Base-by-base conservation (phyloP, 2,113 vertebrate genomes). In the Ceyx melanurus region DNA sequence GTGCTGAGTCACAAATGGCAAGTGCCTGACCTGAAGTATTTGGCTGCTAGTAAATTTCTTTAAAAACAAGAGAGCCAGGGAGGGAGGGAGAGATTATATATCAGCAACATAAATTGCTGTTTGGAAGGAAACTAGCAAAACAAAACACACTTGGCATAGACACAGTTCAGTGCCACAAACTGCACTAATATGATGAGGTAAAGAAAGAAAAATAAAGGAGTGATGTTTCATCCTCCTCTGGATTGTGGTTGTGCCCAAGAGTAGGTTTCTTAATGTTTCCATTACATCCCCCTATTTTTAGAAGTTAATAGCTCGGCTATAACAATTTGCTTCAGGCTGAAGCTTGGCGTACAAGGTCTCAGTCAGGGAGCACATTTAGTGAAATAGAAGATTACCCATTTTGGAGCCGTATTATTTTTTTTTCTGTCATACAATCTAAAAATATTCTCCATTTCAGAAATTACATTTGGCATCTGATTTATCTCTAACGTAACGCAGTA, bases 281-380 rank as follows among this genome's bases (percentile, higher is more conserved):
- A 94, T 97, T 96, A 96, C 88, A 92, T 60, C 48, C 82, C 82
- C 83, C 93, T 97, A 97, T 97, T 97, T 97, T 97, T 97, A 97
- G 97, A 96, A 97, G 95, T 95, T 97, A 97, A 97, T 97, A 97
- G 92, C 92, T 89, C 5, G 8, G 84, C 93, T 97, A 86, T 96
- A 96, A 96, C 93, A 97, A 97, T 97, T 97, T 97, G 95, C 93
- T 97, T 96, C 95, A 97, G 96, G 97, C 94, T 97, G 93, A 96
- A 96, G 71, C 82, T 94, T 90, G 87, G 79, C 43, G 2, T 92
- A 95, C 82, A 79, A 96, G 76, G 91, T 95, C 89, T 96, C 95
- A 96, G 90, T 93, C 86, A 95, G 94, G 92, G 68, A 97, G 79
- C 89, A 86, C 94, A 97, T 97, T 97, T 96, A 94, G 75, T 94